Percentiles rank a stretch among this genome's conserved stretches.
Evolutionary conservation across 2,797 vertebrate species (phyloP).

Genomic region (Emydoidea blandingii): DNA sequence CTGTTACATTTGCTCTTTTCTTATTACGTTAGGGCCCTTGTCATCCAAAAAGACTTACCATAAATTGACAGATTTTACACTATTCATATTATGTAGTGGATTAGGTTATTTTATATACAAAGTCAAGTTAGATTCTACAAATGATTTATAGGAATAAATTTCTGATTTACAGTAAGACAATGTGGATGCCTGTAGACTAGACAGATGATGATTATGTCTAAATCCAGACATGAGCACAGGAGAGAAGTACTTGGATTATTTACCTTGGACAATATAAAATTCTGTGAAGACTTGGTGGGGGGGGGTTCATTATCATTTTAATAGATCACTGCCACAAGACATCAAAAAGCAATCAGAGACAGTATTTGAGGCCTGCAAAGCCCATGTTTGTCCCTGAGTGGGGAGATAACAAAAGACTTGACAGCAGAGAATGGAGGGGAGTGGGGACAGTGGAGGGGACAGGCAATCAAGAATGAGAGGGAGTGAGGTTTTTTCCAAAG

Average conservation of each 20-base stretch:
- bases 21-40: neutral
- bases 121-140: neutral
- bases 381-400: neutral
- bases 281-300: neutral
- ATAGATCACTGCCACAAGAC: neutral
- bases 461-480: neutral
- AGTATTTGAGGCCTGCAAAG: neutral
- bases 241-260: neutral
- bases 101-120: neutral
- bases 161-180: neutral
- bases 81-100: neutral
- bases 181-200: neutral
- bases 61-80: slow-evolving; percentile 3
- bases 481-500: neutral
- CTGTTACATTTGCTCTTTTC: slow-evolving; percentile 5
- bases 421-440: neutral
- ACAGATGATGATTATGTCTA: neutral
- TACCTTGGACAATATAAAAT: neutral
- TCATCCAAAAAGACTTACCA: slow-evolving; percentile 7
- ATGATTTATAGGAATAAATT: neutral
- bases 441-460: fast-evolving
- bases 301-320: neutral
- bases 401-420: neutral
- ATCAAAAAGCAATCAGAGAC: neutral
- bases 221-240: neutral